Evolutionary conservation across 2,113 vertebrate species (phyloP).

Genomic region (Pica pica): DNA sequence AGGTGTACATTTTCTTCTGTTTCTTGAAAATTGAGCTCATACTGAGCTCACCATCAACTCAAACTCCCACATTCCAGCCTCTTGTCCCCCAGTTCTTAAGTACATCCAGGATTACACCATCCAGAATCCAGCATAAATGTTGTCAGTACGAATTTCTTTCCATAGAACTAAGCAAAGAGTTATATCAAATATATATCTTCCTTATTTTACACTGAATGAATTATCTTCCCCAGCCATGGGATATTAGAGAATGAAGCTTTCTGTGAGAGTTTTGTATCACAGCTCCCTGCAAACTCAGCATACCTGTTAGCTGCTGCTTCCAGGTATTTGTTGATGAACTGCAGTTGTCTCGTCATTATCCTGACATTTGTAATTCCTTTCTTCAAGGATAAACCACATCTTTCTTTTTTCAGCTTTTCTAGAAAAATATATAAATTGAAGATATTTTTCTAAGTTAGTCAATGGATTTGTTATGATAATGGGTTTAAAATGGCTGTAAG

Average conservation of each 20-base stretch:
- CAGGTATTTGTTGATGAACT: background rate
- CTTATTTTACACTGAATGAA: background rate
- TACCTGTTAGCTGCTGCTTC: background rate
- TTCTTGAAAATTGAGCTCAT: background rate
- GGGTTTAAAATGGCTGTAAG: constrained; percentile 26
- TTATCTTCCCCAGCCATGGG: background rate
- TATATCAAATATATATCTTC: background rate
- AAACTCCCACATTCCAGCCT: background rate
- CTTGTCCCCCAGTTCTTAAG: background rate
- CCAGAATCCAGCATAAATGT: background rate
- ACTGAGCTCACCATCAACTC: background rate
- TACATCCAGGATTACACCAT: background rate
- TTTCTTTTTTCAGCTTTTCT: background rate
- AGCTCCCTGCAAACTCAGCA: background rate
- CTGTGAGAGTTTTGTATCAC: background rate
- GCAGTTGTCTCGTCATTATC: background rate
- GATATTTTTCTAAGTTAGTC: background rate
- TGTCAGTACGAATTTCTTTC: background rate
- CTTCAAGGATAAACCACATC: background rate
- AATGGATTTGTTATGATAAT: background rate
- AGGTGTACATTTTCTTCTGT: background rate
- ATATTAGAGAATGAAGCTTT: background rate
- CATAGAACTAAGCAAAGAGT: background rate
- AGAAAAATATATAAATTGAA: background rate
- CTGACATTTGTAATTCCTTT: background rate